Base-by-base conservation (phyloP, 2,113 vertebrate species). In the Peromyscus polionotus region DNA sequence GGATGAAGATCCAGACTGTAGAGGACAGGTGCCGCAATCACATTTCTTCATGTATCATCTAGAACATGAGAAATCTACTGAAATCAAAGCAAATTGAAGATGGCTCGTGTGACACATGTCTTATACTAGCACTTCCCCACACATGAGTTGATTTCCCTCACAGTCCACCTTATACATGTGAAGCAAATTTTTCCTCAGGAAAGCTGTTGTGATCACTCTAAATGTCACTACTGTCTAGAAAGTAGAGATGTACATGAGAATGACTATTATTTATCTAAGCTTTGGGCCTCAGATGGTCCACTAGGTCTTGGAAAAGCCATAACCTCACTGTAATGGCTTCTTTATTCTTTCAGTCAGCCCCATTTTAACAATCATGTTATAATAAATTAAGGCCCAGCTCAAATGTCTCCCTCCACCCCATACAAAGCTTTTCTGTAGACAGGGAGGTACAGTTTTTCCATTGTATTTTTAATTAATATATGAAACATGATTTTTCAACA, bases 21-120 rank as follows among this genome's bases (percentile, higher is more conserved):
- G 0, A 19, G 0, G 28, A 6, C 8, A 1, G 1, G 0, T 0
- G 20, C 86, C 33, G 16, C 31, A 42, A 45, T 26, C 39, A 17
- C 0, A 26, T 42, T 0, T 5, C 19, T 10, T 77, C 3, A 16
- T 79, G 13, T 14, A 2, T 19, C 51, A 14, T 17, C 17, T 10
- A 39, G 36, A 39, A 28, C 33, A 91, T 36, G n/a, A 42, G 5
- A 63, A 28, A 80, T 57, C 33, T 51, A 22, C 12, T 59, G 31
- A 26, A 63, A 17, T 68, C 61, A 48, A 76, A 88, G 48, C 33
- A 24, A 72, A 13, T n/a, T n/a, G 72, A 42, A 65, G 16, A 59
- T 36, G 77, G n/a, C 5, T 63, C 1, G 19, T 36, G 10, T 48
- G 54, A 39, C 70, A 26, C 19, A 39, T 36, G 39, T 87, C 42